Conservation (phyloP, 2,797 vertebrate species). For the Mus caroli region DNA sequence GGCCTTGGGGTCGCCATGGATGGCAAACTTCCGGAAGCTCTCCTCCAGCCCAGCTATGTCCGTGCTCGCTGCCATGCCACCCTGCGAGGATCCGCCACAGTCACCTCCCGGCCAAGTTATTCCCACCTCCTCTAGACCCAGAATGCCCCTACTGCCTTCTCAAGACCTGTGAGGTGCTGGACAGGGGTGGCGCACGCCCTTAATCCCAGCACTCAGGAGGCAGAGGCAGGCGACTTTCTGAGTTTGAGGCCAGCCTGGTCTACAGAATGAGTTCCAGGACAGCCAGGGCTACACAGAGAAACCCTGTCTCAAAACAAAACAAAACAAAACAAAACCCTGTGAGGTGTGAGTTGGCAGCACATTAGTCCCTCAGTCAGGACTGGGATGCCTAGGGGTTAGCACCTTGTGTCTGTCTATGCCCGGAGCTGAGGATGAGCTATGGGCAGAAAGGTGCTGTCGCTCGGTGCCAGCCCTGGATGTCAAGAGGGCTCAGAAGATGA, state of each 20-base stretch:
- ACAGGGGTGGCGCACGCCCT: background rate
- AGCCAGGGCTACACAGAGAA: too few relatives aligned
- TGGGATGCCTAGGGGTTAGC: background rate
- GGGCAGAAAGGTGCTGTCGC: conserved; percentile 30
- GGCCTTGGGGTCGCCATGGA: conserved; percentile 96
- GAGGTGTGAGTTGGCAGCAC: background rate
- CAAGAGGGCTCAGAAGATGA: conserved; percentile 68
- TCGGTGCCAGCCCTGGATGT: conserved; percentile 60
- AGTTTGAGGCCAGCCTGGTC: too few relatives aligned
- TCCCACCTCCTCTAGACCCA: background rate
- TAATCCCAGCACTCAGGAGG: too few relatives aligned
- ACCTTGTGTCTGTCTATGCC: background rate
- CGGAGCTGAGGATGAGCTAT: background rate
- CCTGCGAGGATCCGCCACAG: conserved; percentile 55
- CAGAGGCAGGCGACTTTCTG: too few relatives aligned
- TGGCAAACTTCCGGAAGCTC: conserved; percentile 95
- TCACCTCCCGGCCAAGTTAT: conserved; percentile 25
- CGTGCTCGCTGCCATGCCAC: conserved; percentile 92
- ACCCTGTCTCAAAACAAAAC: too few relatives aligned
- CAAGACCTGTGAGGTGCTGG: background rate
- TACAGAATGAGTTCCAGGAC: too few relatives aligned
- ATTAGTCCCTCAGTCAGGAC: background rate
- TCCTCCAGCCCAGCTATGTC: conserved; percentile 91
- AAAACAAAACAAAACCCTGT: too few relatives aligned
- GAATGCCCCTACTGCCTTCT: background rate